Conservation (phyloP, 2,888 invertebrate genomes). For the Epistrophe grossulariae region DNA sequence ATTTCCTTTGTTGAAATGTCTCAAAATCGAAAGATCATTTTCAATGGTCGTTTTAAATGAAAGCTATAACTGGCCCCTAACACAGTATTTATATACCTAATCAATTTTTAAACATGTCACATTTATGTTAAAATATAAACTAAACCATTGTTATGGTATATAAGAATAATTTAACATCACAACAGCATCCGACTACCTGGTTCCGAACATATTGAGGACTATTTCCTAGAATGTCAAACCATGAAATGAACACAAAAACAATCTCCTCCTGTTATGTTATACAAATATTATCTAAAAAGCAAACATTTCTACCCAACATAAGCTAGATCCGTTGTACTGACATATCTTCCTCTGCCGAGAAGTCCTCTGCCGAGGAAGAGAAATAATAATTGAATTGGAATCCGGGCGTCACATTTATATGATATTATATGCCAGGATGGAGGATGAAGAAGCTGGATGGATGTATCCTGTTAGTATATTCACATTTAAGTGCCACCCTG, state of each 20-base stretch:
- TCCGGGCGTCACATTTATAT: conserved; percentile 68
- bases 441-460: neutral
- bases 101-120: neutral
- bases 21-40: no score
- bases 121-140: neutral
- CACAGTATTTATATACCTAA: no score
- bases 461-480: conserved; percentile 9
- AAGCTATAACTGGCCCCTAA: no score
- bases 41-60: no score
- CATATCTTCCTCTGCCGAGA: conserved; percentile 43
- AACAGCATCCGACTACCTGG: conserved; percentile 11
- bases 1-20: no score
- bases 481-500: conserved; percentile 14
- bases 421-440: conserved; percentile 32
- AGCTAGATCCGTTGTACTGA: conserved; percentile 36
- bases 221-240: conserved; percentile 38
- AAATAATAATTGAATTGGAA: conserved; percentile 70
- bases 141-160: neutral
- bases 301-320: conserved; percentile 40
- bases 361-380: no score
- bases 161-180: neutral
- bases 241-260: conserved; percentile 30
- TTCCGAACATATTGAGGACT: conserved; percentile 20
- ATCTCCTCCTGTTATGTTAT: conserved; percentile 25
- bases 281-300: conserved; percentile 43